phyloP scores from a whole-genome alignment of 2,888 invertebrate genomes.

The Dolichomitus sp. region DNA sequence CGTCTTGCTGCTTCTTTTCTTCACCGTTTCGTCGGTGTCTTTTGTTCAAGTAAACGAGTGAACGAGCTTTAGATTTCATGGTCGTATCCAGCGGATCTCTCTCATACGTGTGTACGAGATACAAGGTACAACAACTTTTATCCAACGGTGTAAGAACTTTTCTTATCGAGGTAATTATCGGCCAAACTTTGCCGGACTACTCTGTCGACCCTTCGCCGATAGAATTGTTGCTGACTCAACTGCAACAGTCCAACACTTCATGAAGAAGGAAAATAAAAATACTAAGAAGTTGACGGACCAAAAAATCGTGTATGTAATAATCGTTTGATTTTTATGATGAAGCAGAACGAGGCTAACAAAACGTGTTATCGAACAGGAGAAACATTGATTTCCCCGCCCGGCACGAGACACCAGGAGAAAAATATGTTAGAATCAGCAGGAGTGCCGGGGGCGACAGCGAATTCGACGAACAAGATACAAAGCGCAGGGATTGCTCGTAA shows the following conservation, averaged over 20 bases:
- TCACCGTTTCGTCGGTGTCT: constrained; percentile 30
- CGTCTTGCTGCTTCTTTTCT: constrained; percentile 59
- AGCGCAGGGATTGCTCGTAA: constrained; percentile 19
- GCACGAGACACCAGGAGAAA: constrained; percentile 39
- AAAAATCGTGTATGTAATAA: constrained; percentile 31
- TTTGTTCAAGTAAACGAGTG: constrained; percentile 39
- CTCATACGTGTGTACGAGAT: constrained; percentile 32
- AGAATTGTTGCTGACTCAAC: constrained; percentile 52
- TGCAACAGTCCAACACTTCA: constrained; percentile 18
- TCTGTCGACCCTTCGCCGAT: constrained; percentile 8
- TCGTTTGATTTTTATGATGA: constrained; percentile 54
- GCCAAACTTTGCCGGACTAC: constrained; percentile 63
- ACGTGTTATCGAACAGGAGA: constrained; percentile 59
- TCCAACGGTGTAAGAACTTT: constrained; percentile 65
- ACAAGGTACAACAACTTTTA: constrained; percentile 68
- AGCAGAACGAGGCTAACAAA: constrained; percentile 43
- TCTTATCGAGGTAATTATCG: constrained; percentile 73
- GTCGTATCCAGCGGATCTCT: constrained; percentile 15
- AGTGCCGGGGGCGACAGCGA: constrained; percentile 34
- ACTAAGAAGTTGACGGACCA: constrained; percentile 61
- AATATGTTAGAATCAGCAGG: constrained; percentile 39
- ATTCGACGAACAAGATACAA: constrained; percentile 55
- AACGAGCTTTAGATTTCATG: constrained; percentile 27
- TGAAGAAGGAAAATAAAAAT: constrained; percentile 31
- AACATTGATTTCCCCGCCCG: constrained; percentile 51